Base-by-base conservation (phyloP, 2,888 invertebrate species). In the Pycnomerus fuliginosus region DNA sequence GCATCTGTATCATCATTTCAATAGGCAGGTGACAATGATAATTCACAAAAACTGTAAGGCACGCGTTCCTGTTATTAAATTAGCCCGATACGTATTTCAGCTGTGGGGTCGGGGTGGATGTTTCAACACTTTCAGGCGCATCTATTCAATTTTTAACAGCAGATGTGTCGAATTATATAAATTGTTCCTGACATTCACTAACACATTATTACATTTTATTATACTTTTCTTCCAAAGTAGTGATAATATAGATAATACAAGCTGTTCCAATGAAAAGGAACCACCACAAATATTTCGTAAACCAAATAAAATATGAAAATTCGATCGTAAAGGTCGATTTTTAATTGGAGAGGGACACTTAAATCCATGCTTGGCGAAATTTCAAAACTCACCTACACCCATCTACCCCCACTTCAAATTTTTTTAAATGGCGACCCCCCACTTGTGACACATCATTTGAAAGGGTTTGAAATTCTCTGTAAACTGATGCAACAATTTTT, bases 31-130 rank as follows among this genome's bases (percentile, higher is more conserved):
- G 39, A 33, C 34, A 39, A 44, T 44, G 32, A 38, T 17, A 15
- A 28, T 23, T 29, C 14, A 16, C 16, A 35, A 28, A 44, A 44
- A 34, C 39, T 16, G 35, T 44, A 44, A 8, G 44, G 39, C 44
- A 44, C 44, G 44, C 29, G 44, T 22, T 35, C 8, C n/a, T 34
- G 15, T 39, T 44, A 38, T 44, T 44, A 38, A 44, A 44, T 44
- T 44, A 44, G 29, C 16, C 28, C 13, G 41, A 41, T 41, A 16
- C 12, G 24, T 39, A 8, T 33, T 44, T 34, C 44, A 44, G 44
- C 44, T 44, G 39, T 14, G 32, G 38, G 38, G 16, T 36, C 27
- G 16, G 17, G 16, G 25, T 17, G 13, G 29, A 12, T 39, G 16
- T 25, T 42, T 43, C 36, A 43, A 43, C 43, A 43, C 42, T 16